Conservation (phyloP, 2,797 vertebrate species). For the Fistularia commersonii region DNA sequence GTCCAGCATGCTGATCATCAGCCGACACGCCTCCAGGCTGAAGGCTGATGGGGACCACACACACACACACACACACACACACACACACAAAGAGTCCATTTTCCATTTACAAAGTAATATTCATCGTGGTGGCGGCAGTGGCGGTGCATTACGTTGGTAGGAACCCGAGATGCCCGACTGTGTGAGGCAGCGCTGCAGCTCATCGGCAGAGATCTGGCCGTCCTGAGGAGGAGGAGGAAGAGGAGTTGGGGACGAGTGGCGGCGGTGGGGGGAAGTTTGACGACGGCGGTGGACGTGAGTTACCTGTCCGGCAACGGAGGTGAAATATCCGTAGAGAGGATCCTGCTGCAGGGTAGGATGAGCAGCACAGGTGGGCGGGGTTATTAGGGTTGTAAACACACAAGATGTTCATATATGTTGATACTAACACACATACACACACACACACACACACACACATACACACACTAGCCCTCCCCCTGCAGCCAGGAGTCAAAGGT, state of each 20-base stretch:
- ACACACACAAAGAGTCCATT: too few species aligned
- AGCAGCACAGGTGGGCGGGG: too few species aligned
- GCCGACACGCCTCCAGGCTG: conserved; percentile 89
- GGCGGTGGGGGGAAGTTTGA: too few species aligned
- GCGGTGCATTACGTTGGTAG: conserved; percentile 84
- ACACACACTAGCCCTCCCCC: too few species aligned
- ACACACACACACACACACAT: too few species aligned
- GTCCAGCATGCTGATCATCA: conserved; percentile 96
- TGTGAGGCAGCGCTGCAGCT: conserved; percentile 92
- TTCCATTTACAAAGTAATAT: too few species aligned
- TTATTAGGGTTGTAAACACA: too few species aligned
- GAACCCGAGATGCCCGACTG: conserved; percentile 87
- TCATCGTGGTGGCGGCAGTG: too few species aligned
- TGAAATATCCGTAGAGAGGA: conserved; percentile 88
- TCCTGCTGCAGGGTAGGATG: conserved; percentile 81
- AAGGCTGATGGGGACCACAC: conserved; percentile 79
- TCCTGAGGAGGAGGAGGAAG: conserved; percentile 70
- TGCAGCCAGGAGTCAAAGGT: too few species aligned
- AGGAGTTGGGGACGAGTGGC: too few species aligned
- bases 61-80: not conserved
- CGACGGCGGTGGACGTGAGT: not conserved
- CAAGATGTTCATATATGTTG: too few species aligned
- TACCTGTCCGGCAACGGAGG: conserved; percentile 90
- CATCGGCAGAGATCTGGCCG: conserved; percentile 91
- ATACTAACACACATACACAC: too few species aligned